Evolutionary conservation across 2,113 vertebrate genomes (phyloP).

Genomic region (Craseonycteris thonglongyai): DNA sequence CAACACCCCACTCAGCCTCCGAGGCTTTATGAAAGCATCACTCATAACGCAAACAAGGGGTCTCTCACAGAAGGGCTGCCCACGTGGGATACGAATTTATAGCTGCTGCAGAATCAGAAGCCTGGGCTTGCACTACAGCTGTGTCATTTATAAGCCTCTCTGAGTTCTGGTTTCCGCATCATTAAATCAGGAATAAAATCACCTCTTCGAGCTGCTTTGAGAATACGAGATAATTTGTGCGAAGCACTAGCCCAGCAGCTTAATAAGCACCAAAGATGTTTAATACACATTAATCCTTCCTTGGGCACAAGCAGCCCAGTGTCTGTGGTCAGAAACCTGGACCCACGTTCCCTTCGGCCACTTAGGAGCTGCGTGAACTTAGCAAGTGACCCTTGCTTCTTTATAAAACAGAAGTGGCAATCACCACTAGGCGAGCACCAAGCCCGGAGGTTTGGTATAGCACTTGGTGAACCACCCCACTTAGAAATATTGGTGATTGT

Average conservation of each 20-base stretch:
- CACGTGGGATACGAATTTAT: fast-evolving
- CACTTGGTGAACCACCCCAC: not conserved
- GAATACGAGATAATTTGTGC: not conserved
- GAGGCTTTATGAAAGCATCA: not conserved
- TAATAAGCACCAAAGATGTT: not conserved
- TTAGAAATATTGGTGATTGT: not conserved
- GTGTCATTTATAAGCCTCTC: not conserved
- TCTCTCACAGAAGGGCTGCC: not conserved
- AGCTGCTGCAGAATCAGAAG: not conserved
- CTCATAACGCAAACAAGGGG: not conserved
- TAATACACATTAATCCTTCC: not conserved
- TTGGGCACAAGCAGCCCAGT: not conserved
- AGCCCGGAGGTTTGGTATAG: not conserved
- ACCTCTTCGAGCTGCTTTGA: not conserved
- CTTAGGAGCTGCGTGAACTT: not conserved
- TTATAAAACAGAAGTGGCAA: not conserved
- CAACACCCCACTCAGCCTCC: not conserved
- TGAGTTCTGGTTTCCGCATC: not conserved
- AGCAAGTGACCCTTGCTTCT: not conserved
- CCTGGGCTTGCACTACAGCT: not conserved
- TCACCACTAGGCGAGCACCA: not conserved
- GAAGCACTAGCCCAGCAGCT: not conserved
- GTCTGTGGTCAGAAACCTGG: not conserved
- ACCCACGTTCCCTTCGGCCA: not conserved
- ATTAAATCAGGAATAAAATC: not conserved